These are phyloP conservation scores for Heterocephalus glaber DNA, from an alignment of 2,113 vertebrate species.

Conservation along the genomic window DNA sequence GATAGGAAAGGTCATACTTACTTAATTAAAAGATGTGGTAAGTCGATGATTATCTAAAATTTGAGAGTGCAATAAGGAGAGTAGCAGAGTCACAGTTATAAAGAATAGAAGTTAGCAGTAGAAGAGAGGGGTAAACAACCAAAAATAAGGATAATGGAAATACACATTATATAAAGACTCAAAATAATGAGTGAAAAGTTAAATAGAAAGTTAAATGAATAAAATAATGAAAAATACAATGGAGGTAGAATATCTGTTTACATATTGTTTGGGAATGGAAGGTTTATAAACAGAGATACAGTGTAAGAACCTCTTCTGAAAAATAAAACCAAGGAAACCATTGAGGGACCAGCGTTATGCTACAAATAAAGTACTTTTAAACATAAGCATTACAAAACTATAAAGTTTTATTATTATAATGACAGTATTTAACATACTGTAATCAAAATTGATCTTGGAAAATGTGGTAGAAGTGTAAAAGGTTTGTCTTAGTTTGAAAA, in stretches of 20 bases:
- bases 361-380: background rate
- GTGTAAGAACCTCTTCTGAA: background rate
- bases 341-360: background rate
- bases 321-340: background rate
- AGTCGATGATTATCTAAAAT: background rate
- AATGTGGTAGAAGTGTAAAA: background rate
- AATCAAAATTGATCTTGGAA: slow-evolving; percentile 6
- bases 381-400: background rate
- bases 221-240: background rate
- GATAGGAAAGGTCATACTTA: background rate
- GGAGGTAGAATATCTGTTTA: background rate
- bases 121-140: background rate
- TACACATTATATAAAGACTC: background rate
- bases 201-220: background rate
- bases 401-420: background rate
- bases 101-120: background rate
- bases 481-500: background rate
- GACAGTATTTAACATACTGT: background rate
- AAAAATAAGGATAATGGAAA: background rate
- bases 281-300: background rate
- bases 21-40: background rate
- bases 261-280: background rate
- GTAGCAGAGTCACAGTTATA: background rate
- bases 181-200: background rate
- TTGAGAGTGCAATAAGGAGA: background rate